Base-by-base conservation (phyloP, 2,888 invertebrate genomes). In the Rhaphigaster nebulosa region DNA sequence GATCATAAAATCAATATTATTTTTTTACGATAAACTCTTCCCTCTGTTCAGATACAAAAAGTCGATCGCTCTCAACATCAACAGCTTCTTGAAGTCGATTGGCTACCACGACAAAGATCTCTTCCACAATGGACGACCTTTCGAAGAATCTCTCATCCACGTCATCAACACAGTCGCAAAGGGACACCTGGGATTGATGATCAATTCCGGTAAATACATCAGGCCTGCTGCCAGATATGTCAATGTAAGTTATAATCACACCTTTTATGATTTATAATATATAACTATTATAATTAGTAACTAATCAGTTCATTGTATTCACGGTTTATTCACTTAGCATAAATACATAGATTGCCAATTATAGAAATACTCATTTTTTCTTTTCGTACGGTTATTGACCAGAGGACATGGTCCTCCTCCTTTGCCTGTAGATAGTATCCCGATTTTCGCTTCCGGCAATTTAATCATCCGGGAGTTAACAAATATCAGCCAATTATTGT, bases 31-130 rank as follows among this genome's bases (percentile, higher is more conserved):
- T 34, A 20, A 45, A 45, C 12, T 50, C 45, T 50, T 8, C 1
- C 18, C 15, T 84, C 10, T 91, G 94, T 94, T 87, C 94, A 97
- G 97, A 93, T 97, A 97, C 93, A 93, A 97, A 90, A 94, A 95
- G 60, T 96, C 96, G 0, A 95, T 94, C 0, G 96, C 97, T 92
- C 95, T 96, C 93, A 95, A 97, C 93, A 94, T 96, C 70, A 97
- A 97, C 94, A 95, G 96, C 87, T 96, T 97, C 93, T 94, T 97
- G 6, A 96, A 96, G 93, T 94, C 96, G 38, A 96, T 97, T 93
- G 97, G 97, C 90, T 95, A 96, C 90, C 97, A 97, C 0, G 96
- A 97, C 93, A 94, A 94, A 80, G 95, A 96, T 0, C 95, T 96
- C 93, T 96, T 97, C 93, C 96, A 97, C 93, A 94, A 96, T 65